These are phyloP conservation scores for Tetragnatha versicolor DNA, from an alignment of 1,140 invertebrate species.

Conservation along the genomic window DNA sequence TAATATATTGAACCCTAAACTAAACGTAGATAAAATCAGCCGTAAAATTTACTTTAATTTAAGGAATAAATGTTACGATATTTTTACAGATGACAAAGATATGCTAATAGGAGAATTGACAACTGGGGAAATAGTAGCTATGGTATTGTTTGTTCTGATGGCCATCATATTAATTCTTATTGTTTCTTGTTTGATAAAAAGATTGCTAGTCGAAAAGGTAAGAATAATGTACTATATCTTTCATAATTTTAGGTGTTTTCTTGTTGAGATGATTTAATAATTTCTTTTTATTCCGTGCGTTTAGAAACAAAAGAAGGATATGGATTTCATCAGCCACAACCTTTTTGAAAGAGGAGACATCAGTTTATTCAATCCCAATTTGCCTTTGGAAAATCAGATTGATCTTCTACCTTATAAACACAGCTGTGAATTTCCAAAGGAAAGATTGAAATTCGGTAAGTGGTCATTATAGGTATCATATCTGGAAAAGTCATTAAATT, in stretches of 20 bases:
- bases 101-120: not conserved
- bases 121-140: conserved; percentile 11
- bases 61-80: too few species aligned
- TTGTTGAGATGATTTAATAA: too few species aligned
- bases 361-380: conserved; percentile 57
- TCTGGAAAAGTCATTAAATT: too few species aligned
- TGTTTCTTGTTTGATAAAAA: conserved; percentile 43
- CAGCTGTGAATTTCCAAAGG: conserved; percentile 69
- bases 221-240: not conserved
- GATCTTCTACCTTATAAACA: conserved; percentile 81
- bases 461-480: not conserved
- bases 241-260: not conserved
- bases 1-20: too few species aligned
- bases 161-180: conserved; percentile 49
- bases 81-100: conserved; percentile 2
- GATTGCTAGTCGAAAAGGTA: conserved; percentile 49
- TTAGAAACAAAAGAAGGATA: conserved; percentile 53
- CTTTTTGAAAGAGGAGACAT: conserved; percentile 56
- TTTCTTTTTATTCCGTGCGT: not conserved
- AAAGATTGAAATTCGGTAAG: conserved; percentile 54
- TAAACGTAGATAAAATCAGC: too few species aligned
- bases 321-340: conserved; percentile 55
- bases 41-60: too few species aligned
- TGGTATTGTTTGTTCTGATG: conserved; percentile 42
- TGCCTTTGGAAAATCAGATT: conserved; percentile 58